These are phyloP conservation scores for Sebastes dallii DNA, from an alignment of 2,797 vertebrate species.

Conservation along the genomic window DNA sequence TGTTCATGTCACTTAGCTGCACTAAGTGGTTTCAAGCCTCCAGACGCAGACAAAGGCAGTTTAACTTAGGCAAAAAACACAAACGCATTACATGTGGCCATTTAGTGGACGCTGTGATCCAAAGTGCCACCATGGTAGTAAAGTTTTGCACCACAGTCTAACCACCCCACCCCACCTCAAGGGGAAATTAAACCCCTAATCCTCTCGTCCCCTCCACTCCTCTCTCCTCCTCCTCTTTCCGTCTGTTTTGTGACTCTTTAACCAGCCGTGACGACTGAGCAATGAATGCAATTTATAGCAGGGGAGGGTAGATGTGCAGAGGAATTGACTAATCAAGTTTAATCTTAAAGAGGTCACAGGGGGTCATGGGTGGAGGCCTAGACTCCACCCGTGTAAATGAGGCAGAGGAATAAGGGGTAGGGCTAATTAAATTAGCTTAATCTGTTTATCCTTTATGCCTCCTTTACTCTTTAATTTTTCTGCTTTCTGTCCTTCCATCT, in stretches of 20 bases:
- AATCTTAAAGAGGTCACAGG: conserved; percentile 35
- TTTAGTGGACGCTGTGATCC: conserved; percentile 19
- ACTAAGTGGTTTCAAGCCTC: conserved; percentile 51
- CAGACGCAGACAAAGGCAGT: background rate
- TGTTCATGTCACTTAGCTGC: conserved; percentile 49
- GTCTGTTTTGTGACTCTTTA: conserved; percentile 63
- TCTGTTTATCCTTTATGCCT: conserved; percentile 14
- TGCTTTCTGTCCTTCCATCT: background rate
- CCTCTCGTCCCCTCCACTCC: background rate
- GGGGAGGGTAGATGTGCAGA: conserved; percentile 5
- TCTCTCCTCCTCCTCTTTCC: conserved; percentile 48
- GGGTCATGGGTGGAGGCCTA: conserved; percentile 25
- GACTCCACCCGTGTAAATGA: conserved; percentile 19
- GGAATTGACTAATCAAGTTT: conserved; percentile 48
- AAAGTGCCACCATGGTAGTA: background rate
- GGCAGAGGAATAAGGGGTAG: background rate
- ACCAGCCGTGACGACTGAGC: conserved; percentile 57
- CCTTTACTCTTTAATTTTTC: background rate
- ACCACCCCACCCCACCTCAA: background rate
- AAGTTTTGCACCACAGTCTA: conserved; percentile 7
- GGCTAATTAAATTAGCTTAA: conserved; percentile 28
- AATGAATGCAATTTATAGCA: conserved; percentile 55
- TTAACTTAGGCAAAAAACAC: background rate
- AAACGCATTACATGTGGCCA: background rate
- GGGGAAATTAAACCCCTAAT: conserved; percentile 43